Conservation (phyloP, 2,113 vertebrate species). For the Lagopus muta region DNA sequence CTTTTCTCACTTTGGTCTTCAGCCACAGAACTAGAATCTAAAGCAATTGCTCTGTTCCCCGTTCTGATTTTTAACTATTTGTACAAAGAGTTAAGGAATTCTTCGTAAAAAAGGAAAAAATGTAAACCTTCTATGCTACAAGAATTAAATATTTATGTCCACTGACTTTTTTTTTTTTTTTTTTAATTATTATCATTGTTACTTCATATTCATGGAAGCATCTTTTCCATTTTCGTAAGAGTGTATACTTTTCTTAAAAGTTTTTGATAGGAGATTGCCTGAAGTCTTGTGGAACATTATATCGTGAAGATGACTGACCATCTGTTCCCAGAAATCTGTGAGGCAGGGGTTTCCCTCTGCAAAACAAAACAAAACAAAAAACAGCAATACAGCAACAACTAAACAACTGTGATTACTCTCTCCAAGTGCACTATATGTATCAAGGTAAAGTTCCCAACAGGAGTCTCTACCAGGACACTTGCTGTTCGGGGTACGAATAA, state of each 20-base stretch:
- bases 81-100: neutral
- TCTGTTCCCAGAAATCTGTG: neutral
- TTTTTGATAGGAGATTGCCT: neutral
- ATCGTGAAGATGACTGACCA: neutral
- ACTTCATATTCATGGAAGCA: neutral
- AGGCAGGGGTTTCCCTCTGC: neutral
- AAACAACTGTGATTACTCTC: fast-evolving
- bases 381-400: too few relatives aligned
- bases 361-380: neutral
- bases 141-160: neutral
- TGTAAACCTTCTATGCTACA: neutral
- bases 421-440: neutral
- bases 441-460: neutral
- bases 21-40: neutral
- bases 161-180: neutral
- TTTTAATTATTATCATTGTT: too few relatives aligned
- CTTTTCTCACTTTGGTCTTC: neutral
- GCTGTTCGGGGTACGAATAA: neutral
- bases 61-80: neutral
- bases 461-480: neutral
- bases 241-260: neutral
- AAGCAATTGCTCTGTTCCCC: neutral
- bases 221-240: neutral
- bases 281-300: fast-evolving
- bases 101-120: neutral